Evolutionary conservation across 2,888 invertebrate genomes (phyloP).

Genomic region (Laothoe populi): DNA sequence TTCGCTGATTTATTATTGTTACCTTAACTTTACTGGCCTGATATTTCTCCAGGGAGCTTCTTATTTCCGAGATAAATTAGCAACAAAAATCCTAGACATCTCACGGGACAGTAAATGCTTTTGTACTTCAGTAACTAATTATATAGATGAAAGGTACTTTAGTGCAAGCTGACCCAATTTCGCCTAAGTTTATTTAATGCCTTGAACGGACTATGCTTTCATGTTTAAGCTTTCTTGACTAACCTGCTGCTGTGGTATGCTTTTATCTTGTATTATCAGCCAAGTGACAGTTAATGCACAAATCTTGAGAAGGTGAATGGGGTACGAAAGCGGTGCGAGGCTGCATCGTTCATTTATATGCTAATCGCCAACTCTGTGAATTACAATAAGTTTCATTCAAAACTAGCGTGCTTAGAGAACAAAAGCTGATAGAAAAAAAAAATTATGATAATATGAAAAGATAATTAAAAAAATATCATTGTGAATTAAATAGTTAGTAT

Average conservation of each 20-base stretch:
- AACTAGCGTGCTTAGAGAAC: not conserved
- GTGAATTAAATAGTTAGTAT: too few species aligned
- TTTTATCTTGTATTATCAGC: too few species aligned
- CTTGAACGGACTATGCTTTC: too few species aligned
- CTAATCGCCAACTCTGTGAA: conserved; percentile 8
- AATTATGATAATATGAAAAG: too few species aligned
- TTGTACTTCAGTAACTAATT: not conserved
- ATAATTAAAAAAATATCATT: too few species aligned
- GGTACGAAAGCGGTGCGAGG: not conserved
- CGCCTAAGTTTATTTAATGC: too few species aligned
- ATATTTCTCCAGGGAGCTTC: not conserved
- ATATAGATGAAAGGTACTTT: too few species aligned
- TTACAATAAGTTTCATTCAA: conserved; percentile 5
- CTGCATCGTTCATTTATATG: conserved; percentile 24
- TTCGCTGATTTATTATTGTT: not conserved
- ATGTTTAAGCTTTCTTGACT: too few species aligned
- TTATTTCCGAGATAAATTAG: not conserved
- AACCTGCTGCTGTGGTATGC: too few species aligned
- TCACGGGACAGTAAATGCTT: not conserved
- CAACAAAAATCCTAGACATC: not conserved
- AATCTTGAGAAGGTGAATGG: conserved; percentile 8
- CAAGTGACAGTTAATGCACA: conserved; percentile 6
- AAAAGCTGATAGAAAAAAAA: not conserved
- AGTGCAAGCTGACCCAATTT: too few species aligned
- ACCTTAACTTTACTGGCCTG: not conserved